Conservation (phyloP, 2,797 vertebrate genomes). For the Brotogeris chrysoptera region DNA sequence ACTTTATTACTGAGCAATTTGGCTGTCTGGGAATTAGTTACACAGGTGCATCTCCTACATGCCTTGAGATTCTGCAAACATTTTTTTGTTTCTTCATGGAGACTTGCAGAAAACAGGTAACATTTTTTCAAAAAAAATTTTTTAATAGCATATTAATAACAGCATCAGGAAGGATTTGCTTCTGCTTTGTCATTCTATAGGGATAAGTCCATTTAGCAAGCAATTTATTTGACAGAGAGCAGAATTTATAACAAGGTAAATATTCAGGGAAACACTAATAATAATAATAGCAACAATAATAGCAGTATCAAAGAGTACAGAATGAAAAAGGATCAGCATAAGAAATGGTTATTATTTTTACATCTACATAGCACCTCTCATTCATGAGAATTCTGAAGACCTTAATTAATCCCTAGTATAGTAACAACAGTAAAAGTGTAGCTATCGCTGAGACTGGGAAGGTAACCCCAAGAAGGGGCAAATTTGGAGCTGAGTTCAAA, state of each 20-base stretch:
- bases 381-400: not conserved
- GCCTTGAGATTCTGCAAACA: conserved; percentile 2
- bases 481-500: not conserved
- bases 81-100: conserved; percentile 21
- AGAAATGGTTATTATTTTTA: not conserved
- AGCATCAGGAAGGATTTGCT: not conserved
- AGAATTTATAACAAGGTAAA: conserved; percentile 1
- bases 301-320: not conserved
- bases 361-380: not conserved
- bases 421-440: no score
- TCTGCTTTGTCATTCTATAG: not conserved
- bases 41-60: conserved; percentile 44
- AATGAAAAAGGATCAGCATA: not conserved
- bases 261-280: not conserved
- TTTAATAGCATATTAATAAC: conserved; percentile 26
- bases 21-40: conserved; percentile 38
- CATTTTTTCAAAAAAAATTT: conserved; percentile 11
- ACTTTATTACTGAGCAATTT: conserved; percentile 56
- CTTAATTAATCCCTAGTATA: not conserved
- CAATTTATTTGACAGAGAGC: conserved; percentile 18
- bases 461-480: not conserved
- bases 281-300: not conserved
- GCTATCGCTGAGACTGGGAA: not conserved
- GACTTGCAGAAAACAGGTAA: conserved; percentile 8
- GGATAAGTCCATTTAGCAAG: conserved; percentile 23